These are phyloP conservation scores for Ligdia adustata DNA, from an alignment of 2,888 invertebrate species.

Conservation along the genomic window DNA sequence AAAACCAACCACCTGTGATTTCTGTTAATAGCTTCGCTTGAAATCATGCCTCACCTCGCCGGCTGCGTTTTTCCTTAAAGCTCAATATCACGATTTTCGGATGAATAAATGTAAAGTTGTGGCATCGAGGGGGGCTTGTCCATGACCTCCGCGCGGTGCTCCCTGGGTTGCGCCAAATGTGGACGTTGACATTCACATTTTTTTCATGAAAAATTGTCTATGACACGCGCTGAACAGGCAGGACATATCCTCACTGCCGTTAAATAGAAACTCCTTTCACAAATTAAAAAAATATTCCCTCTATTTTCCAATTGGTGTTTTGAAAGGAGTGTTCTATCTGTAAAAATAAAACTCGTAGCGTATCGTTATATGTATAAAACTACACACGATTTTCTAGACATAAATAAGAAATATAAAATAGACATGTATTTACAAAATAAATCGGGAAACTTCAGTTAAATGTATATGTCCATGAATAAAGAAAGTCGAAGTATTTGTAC, in stretches of 20 bases:
- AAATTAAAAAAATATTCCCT: neutral
- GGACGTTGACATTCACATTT: conserved; percentile 70
- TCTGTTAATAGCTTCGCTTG: too few relatives aligned
- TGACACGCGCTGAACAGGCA: conserved; percentile 41
- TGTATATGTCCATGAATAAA: conserved; percentile 54
- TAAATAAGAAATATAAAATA: conserved; percentile 18
- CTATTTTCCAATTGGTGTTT: conserved; percentile 10
- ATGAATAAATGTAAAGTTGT: conserved; percentile 45
- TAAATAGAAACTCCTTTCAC: conserved; percentile 28
- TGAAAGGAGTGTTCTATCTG: conserved; percentile 24
- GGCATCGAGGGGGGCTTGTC: conserved; percentile 78
- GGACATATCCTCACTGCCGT: conserved; percentile 32
- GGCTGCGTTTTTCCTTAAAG: conserved; percentile 9
- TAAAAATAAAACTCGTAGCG: conserved; percentile 12
- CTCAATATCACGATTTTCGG: conserved; percentile 34
- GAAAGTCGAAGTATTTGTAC: conserved; percentile 57
- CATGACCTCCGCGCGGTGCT: conserved; percentile 82
- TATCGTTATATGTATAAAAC: conserved; percentile 10
- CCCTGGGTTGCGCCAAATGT: conserved; percentile 82
- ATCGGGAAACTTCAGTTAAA: conserved; percentile 27
- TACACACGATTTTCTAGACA: conserved; percentile 18
- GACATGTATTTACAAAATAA: conserved; percentile 24
- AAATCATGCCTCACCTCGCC: neutral
- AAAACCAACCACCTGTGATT: too few relatives aligned
- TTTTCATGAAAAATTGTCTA: conserved; percentile 46